Evolutionary conservation across 2,888 invertebrate genomes (phyloP).

Genomic region (Furcula furcula): DNA sequence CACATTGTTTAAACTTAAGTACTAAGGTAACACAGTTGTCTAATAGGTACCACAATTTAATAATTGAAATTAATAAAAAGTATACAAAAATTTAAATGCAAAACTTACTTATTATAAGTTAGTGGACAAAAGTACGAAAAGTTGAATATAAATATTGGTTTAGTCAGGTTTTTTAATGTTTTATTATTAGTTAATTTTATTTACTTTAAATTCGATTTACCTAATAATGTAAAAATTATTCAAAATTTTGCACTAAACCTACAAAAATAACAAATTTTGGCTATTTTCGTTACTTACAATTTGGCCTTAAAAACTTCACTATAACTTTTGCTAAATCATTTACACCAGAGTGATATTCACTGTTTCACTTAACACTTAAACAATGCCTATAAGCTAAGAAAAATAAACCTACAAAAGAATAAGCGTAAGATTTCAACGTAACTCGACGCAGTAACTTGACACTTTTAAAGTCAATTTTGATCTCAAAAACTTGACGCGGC

Average conservation of each 20-base stretch:
- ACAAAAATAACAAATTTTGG: too few relatives aligned
- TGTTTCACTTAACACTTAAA: constrained; percentile 2
- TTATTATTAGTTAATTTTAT: background rate
- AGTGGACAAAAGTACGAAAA: too few relatives aligned
- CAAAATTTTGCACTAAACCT: too few relatives aligned
- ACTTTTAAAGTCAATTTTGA: constrained; percentile 38
- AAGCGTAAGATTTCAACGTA: constrained; percentile 50
- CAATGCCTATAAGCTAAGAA: constrained; percentile 1
- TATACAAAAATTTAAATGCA: background rate
- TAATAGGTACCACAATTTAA: too few relatives aligned
- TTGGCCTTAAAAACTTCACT: too few relatives aligned
- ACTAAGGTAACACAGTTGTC: background rate
- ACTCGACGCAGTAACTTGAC: constrained; percentile 49
- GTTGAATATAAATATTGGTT: too few relatives aligned
- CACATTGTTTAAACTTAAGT: constrained; percentile 4
- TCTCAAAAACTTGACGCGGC: constrained; percentile 30
- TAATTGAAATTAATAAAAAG: background rate
- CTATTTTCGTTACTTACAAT: too few relatives aligned
- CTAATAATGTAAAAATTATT: too few relatives aligned
- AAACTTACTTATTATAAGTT: too few relatives aligned
- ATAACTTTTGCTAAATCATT: too few relatives aligned
- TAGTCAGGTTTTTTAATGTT: too few relatives aligned
- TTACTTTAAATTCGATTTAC: background rate
- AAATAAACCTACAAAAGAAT: constrained; percentile 23
- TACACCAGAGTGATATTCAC: too few relatives aligned